Evolutionary conservation across 2,888 invertebrate species (phyloP).

Genomic region (Hanleya hanleyi): DNA sequence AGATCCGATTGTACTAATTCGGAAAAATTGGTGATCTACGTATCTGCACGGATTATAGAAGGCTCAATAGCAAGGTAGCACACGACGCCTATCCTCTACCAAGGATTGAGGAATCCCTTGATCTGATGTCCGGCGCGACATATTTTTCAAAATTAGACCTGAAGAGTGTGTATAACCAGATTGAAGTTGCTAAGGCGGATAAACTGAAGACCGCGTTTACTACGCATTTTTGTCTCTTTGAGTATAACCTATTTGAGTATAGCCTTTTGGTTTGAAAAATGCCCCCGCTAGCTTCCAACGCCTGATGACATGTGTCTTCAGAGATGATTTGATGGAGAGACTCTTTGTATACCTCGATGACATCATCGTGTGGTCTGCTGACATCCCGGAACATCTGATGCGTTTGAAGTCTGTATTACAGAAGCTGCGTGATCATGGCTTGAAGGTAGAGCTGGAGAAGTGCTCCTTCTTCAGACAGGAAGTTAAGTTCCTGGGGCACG

Average conservation of each 20-base stretch:
- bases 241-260: too few relatives aligned
- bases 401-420: too few relatives aligned
- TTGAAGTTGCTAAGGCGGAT: constrained; percentile 28
- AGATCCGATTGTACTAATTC: constrained; percentile 35
- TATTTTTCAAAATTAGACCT: constrained; percentile 35
- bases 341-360: constrained; percentile 27
- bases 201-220: constrained; percentile 35
- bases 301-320: constrained; percentile 30
- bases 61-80: constrained; percentile 31
- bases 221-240: constrained; percentile 27
- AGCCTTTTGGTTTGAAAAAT: constrained; percentile 17
- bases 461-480: constrained; percentile 31
- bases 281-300: constrained; percentile 22
- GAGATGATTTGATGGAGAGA: constrained; percentile 14
- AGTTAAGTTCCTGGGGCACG: constrained; percentile 35
- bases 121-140: constrained; percentile 20
- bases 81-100: constrained; percentile 35
- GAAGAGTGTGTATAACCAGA: constrained; percentile 26
- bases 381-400: too few relatives aligned
- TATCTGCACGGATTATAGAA: constrained; percentile 32
- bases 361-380: constrained; percentile 22
- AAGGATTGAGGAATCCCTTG: constrained; percentile 36
- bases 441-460: constrained; percentile 31
- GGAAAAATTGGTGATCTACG: constrained; percentile 34
- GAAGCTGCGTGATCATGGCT: too few relatives aligned